phyloP scores from a whole-genome alignment of 2,888 invertebrate species.

The Holacanthella duospinosa region DNA sequence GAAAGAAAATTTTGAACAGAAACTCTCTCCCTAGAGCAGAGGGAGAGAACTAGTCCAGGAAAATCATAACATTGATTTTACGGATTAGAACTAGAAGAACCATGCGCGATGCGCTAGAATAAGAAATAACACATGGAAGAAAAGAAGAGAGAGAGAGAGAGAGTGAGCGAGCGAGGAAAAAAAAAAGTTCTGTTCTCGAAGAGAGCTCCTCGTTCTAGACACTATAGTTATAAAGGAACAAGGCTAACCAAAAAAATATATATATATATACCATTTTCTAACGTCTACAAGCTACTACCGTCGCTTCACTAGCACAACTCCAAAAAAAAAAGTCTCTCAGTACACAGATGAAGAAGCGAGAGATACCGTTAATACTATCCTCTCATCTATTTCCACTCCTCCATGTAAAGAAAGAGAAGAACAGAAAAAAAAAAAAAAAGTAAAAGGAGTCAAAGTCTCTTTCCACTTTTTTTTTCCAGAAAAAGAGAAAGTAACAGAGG shows the following conservation, averaged over 20 bases:
- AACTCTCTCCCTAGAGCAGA: not conserved
- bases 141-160: not conserved
- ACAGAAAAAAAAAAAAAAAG: not conserved
- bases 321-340: not conserved
- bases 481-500: not conserved
- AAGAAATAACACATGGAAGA: not conserved
- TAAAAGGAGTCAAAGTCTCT: not conserved
- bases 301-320: not conserved
- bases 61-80: conserved; percentile 36
- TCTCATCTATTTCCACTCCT: too few species aligned
- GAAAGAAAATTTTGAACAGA: not conserved
- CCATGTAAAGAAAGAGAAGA: conserved; percentile 1
- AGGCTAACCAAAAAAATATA: too few species aligned
- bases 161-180: conserved; percentile 1
- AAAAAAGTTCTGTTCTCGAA: too few species aligned
- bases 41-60: not conserved
- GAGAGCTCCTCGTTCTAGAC: too few species aligned
- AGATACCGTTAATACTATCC: too few species aligned
- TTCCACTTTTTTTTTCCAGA: not conserved
- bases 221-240: too few species aligned
- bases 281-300: not conserved
- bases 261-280: too few species aligned
- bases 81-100: conserved; percentile 19
- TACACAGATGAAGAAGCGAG: not conserved
- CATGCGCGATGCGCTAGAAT: conserved; percentile 5